Evolutionary conservation across 2,797 vertebrate species (phyloP).

Genomic region (Hylomyscus alleni): DNA sequence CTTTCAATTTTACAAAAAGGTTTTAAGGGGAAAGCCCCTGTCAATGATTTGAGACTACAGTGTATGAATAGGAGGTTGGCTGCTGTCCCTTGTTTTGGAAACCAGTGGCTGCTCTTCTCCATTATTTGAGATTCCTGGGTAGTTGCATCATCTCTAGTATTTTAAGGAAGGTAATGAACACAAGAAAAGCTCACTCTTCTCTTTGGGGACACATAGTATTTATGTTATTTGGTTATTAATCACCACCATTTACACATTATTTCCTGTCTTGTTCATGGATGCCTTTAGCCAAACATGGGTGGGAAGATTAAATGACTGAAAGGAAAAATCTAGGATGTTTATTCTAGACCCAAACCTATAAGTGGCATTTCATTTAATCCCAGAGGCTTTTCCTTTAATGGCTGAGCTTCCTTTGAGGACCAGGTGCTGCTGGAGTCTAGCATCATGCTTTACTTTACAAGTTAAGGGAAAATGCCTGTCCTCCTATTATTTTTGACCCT

Average conservation of each 20-base stretch:
- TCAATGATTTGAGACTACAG: not conserved
- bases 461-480: not conserved
- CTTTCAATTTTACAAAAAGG: not conserved
- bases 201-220: not conserved
- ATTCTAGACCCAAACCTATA: not conserved
- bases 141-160: not conserved
- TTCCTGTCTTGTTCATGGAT: not conserved
- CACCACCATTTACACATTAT: not conserved
- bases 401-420: not conserved
- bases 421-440: rapidly evolving
- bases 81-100: not conserved
- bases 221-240: not conserved
- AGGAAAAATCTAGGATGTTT: not conserved
- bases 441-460: not conserved
- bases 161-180: not conserved
- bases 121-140: not conserved
- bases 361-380: not conserved
- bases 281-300: not conserved
- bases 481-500: not conserved
- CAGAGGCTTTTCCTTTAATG: not conserved
- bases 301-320: not conserved
- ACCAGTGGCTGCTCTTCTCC: not conserved
- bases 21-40: not conserved
- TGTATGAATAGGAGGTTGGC: not conserved
- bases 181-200: not conserved